These are phyloP conservation scores for Rhea americana DNA, from an alignment of 2,113 vertebrate genomes.

Conservation along the genomic window DNA sequence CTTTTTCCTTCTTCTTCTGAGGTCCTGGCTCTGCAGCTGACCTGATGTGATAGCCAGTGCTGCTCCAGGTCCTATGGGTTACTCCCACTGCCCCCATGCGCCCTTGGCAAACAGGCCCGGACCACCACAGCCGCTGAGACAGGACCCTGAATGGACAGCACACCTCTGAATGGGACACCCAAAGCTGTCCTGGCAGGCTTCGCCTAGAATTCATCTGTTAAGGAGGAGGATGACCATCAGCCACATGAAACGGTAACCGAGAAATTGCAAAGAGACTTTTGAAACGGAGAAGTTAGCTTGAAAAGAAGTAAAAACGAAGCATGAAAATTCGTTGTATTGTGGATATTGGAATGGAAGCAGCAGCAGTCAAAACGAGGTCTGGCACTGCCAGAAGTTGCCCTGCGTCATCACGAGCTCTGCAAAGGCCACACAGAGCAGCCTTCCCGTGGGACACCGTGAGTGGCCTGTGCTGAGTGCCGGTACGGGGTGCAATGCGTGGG, in stretches of 20 bases:
- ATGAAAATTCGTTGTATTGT: not conserved
- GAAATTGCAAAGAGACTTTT: not conserved
- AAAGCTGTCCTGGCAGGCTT: not conserved
- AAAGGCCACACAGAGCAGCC: not conserved
- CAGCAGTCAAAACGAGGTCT: not conserved
- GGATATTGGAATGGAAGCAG: not conserved
- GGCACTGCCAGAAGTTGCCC: not conserved
- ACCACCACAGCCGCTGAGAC: not conserved
- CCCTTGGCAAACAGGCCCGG: not conserved
- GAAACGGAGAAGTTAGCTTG: not conserved
- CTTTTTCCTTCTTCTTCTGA: not conserved
- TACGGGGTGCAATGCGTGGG: fast-evolving
- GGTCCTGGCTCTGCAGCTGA: not conserved
- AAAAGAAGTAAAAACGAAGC: not conserved
- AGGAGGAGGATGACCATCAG: not conserved
- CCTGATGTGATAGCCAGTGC: not conserved
- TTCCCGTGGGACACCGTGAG: fast-evolving
- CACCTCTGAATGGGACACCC: not conserved
- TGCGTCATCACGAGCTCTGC: fast-evolving
- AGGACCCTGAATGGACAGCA: not conserved
- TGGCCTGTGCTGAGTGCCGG: not conserved
- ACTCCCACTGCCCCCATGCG: not conserved
- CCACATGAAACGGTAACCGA: not conserved
- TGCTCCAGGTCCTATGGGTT: not conserved
- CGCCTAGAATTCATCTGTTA: not conserved